phyloP scores from a whole-genome alignment of 2,888 invertebrate genomes.

The Caenorhabditis sinica region DNA sequence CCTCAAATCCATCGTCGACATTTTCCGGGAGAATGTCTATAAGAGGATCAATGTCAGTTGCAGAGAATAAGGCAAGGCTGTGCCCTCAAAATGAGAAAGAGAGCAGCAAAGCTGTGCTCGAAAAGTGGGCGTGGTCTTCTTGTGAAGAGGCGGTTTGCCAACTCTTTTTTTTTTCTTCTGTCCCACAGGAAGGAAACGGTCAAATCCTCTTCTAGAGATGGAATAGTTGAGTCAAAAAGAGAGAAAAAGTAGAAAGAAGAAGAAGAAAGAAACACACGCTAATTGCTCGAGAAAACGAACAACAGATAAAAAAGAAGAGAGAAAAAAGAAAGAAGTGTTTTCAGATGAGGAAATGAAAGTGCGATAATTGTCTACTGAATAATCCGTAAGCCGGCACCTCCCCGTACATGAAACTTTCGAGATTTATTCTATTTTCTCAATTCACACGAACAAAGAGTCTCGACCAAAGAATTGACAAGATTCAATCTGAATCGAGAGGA shows the following conservation, averaged over 20 bases:
- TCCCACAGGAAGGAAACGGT: slow-evolving; percentile 63
- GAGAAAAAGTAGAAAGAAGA: slow-evolving; percentile 15
- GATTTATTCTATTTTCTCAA: slow-evolving; percentile 28
- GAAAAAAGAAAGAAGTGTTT: slow-evolving; percentile 12
- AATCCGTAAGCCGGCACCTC: slow-evolving; percentile 24
- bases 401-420: slow-evolving; percentile 12
- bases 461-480: slow-evolving; percentile 28
- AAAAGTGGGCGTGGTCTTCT: slow-evolving; percentile 44
- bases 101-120: slow-evolving; percentile 53
- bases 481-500: not conserved
- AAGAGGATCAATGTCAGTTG: slow-evolving; percentile 39
- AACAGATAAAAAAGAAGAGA: slow-evolving; percentile 27
- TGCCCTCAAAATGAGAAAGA: slow-evolving; percentile 28
- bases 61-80: slow-evolving; percentile 22
- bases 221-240: slow-evolving; percentile 37
- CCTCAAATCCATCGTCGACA: slow-evolving; percentile 54
- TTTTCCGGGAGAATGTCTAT: slow-evolving; percentile 17
- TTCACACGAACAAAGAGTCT: slow-evolving; percentile 14
- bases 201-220: slow-evolving; percentile 49
- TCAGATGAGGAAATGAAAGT: slow-evolving; percentile 59
- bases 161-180: slow-evolving; percentile 19
- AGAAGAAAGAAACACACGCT: slow-evolving; percentile 57
- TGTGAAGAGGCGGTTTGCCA: slow-evolving; percentile 33
- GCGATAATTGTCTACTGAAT: slow-evolving; percentile 51
- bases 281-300: slow-evolving; percentile 57